Evolutionary conservation across 2,797 vertebrate species (phyloP).

Genomic region (Prunella strophiata): DNA sequence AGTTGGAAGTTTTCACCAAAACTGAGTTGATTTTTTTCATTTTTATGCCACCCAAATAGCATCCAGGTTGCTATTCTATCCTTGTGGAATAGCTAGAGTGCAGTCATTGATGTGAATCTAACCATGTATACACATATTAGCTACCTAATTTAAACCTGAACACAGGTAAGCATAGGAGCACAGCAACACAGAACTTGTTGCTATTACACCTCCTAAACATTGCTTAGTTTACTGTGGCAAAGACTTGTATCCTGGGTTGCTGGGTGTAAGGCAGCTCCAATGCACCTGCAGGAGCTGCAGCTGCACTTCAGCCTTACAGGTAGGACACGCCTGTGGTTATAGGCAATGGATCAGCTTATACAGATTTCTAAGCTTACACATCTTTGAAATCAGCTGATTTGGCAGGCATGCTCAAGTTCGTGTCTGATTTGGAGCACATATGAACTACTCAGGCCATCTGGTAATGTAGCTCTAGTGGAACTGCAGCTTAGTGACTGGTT

Average conservation of each 20-base stretch:
- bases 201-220: not conserved
- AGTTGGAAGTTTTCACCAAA: not conserved
- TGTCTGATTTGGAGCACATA: not conserved
- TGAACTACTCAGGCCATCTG: constrained; percentile 17
- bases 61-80: not conserved
- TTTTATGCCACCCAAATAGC: not conserved
- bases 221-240: not conserved
- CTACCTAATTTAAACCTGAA: not conserved
- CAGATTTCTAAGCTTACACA: not conserved
- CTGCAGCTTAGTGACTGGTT: not conserved
- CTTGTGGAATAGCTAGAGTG: not conserved
- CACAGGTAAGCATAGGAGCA: not conserved
- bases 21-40: not conserved
- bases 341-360: not conserved
- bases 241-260: not conserved
- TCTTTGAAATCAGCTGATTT: not conserved
- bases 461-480: not conserved
- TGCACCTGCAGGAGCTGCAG: not conserved
- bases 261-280: not conserved
- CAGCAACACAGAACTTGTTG: not conserved
- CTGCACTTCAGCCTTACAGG: not conserved
- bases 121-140: not conserved
- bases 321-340: not conserved
- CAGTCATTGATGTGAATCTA: not conserved
- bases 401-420: not conserved